Evolutionary conservation across 2,888 invertebrate genomes (phyloP), one percentile per base, ranked within the genome.

Genomic region (Pyrochroa serraticornis): DNA sequence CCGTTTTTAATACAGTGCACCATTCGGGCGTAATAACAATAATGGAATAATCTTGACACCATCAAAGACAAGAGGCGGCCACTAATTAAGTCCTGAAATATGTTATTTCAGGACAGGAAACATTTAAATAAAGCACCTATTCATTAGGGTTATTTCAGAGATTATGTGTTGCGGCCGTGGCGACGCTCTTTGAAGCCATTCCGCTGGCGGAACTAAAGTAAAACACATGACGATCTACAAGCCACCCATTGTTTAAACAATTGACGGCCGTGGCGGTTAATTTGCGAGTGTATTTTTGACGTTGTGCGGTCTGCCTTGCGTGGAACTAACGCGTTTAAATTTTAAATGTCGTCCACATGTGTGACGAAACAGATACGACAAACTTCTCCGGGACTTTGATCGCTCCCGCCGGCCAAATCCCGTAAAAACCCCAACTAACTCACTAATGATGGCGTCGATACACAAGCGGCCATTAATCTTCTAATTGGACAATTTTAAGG

Each of bases 51-150:
- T 71, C 70, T 72, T 70, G 66, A 71, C 74, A 70, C 72, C 71
- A 72, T 72, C 70, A 70, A 71, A 71, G 65, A 54, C 38, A 42
- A 35, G 47, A 49, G 47, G 51, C 56, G 65, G 66, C 50, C 62
- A 66, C 71, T 76, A 76, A 76, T 75, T 73, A 75, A 69, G 67
- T 64, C 65, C 70, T 72, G 70, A 74, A 75, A 73, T 75, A 75
- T 73, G 71, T 70, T 71, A 72, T 72, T 75, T 70, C 62, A 69
- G 73, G 65, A 74, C 77, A 75, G 76, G 77, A 77, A 76, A 69
- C 77, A 69, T 75, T 77, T 73, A 76, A 75, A 75, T 75, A 75
- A 75, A 72, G 71, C 72, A 71, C 72, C 74, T 71, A 74, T 76
- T 76, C 75, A 76, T 76, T 74, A 72, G 67, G 64, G 68, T 70